Evolutionary conservation across 2,113 vertebrate species (phyloP).

Genomic region (Trogon melanurus): DNA sequence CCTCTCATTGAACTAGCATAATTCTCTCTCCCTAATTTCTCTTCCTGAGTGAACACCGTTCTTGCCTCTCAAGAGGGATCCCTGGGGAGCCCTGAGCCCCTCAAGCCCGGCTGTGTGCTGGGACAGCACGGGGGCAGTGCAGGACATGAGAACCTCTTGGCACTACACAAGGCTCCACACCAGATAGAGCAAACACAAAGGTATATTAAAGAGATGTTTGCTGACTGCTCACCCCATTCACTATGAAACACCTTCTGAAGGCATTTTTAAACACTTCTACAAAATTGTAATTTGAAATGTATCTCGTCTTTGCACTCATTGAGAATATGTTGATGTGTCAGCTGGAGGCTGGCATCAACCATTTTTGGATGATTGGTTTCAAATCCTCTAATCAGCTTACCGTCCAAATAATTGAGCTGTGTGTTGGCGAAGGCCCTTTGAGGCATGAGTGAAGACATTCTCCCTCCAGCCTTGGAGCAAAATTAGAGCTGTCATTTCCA

Average conservation of each 20-base stretch:
- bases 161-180: neutral
- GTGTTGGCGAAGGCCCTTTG: constrained; percentile 14
- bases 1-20: neutral
- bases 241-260: neutral
- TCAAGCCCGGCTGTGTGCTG: rapidly evolving
- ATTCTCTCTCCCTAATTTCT: neutral
- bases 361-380: constrained; percentile 56
- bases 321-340: constrained; percentile 17
- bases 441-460: neutral
- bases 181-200: neutral
- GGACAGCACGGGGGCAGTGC: rapidly evolving
- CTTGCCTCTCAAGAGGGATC: neutral
- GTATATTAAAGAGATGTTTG: neutral
- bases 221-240: neutral
- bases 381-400: constrained; percentile 71
- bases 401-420: constrained; percentile 41
- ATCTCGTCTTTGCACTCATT: neutral
- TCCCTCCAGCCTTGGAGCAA: neutral
- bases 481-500: constrained; percentile 34
- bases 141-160: rapidly evolving
- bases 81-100: rapidly evolving
- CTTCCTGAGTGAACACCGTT: neutral
- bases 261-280: neutral
- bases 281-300: neutral
- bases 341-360: constrained; percentile 17